Evolutionary conservation across 1,140 invertebrate genomes (phyloP), one percentile per base, ranked within the genome.

Genomic region (Drosophila sproati): DNA sequence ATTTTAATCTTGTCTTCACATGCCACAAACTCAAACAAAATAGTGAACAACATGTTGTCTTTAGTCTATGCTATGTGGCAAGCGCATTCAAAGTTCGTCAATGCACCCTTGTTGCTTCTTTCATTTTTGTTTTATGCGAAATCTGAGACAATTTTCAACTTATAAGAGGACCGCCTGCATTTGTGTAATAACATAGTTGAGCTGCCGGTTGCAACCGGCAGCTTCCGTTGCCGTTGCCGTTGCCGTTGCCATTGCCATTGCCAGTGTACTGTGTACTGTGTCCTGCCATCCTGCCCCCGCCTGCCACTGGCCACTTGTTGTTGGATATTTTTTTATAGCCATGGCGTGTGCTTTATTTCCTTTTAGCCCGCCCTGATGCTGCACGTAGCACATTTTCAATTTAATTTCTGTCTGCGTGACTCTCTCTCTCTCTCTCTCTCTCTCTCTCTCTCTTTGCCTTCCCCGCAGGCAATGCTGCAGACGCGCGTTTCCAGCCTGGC

Each of bases 111-210:
- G 39, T 45, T 34, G 31, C 34, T 61, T 56, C 41, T 54, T 45
- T 20, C 29, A 43, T 62, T 68, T 78, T 63, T 80, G 67, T 70
- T 61, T 82, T 66, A 59, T 68, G 69, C 50, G 54, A 88, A 89
- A 88, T 88, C 85, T 89, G 83, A 89, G 83, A 88, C 83, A 89
- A 89, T 88, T 88, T 89, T 54, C 73, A 83, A 85, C 69, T 89
- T 87, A 83, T 80, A 80, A 80, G 63, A 78, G 41, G 62, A 57
- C 70, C 66, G 73, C 80, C 68, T 78, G 73, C 83, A 88, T 89
- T 89, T 89, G 80, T 80, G 78, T 88, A 89, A 88, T 88, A 75
- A 78, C 80, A 83, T 59, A 83, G 85, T 69, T 74, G 80, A 80
- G 85, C 73, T 72, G 59, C 62, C 81, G 70, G 64, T 60, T 76